Evolutionary conservation across 2,888 invertebrate species (phyloP).

Genomic region (Altica lythri): DNA sequence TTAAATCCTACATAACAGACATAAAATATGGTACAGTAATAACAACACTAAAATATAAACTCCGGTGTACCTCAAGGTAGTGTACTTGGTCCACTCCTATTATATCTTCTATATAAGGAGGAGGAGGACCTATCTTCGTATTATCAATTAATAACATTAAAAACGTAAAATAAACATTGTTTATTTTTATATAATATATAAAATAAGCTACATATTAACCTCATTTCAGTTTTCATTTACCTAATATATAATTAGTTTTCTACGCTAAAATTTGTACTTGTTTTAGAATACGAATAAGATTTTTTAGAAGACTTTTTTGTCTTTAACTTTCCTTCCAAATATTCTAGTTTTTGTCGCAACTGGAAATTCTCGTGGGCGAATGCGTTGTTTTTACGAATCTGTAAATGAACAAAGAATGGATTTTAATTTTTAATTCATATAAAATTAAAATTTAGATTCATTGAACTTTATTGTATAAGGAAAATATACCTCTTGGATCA

Average conservation of each 20-base stretch:
- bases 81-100: too few species aligned
- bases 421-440: background rate
- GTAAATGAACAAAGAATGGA: conserved; percentile 23
- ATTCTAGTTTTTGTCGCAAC: conserved; percentile 43
- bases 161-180: too few species aligned
- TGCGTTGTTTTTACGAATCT: conserved; percentile 46
- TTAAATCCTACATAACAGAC: too few species aligned
- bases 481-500: conserved; percentile 46
- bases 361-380: conserved; percentile 44
- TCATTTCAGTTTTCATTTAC: background rate
- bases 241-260: background rate
- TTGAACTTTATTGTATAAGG: background rate
- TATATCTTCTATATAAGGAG: too few species aligned
- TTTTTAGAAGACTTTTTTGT: conserved; percentile 7
- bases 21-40: too few species aligned
- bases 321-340: conserved; percentile 35
- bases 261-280: conserved; percentile 8
- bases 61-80: too few species aligned
- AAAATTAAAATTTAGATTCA: background rate
- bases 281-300: conserved; percentile 1
- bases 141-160: too few species aligned
- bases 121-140: too few species aligned
- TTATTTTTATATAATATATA: too few species aligned
- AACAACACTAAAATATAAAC: too few species aligned
- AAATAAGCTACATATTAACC: conserved; percentile 1